Percentiles rank a stretch among this genome's conserved stretches.
phyloP scores from a whole-genome alignment of 1,140 invertebrate genomes.

The Lepeophtheirus salmonis region DNA sequence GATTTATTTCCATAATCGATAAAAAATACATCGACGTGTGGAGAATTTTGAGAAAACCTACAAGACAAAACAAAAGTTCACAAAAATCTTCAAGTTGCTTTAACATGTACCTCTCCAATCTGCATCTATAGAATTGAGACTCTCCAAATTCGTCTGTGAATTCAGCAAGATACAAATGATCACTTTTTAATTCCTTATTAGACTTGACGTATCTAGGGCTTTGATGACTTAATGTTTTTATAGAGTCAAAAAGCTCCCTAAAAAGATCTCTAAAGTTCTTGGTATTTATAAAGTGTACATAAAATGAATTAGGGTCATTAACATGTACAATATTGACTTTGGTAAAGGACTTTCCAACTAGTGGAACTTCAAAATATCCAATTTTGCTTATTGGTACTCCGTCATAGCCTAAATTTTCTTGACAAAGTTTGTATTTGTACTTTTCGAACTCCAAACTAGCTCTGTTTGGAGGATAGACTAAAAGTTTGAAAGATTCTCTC shows the following conservation, averaged over 20 bases:
- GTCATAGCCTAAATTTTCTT: not conserved
- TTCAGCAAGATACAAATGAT: not conserved
- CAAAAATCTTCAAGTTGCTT: not conserved
- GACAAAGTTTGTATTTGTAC: not conserved
- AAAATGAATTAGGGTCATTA: not conserved
- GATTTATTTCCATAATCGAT: not conserved
- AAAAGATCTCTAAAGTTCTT: not conserved
- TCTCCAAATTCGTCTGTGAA: not conserved
- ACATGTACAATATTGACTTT: not conserved
- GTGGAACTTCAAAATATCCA: not conserved
- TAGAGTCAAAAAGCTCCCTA: not conserved
- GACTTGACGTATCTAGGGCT: not conserved
- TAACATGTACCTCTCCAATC: not conserved
- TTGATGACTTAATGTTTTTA: not conserved
- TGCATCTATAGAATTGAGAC: not conserved
- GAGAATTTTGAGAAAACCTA: not conserved
- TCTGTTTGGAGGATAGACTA: not conserved
- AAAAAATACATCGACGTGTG: not conserved
- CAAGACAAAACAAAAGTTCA: not conserved
- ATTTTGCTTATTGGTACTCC: not conserved
- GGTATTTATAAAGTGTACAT: not conserved
- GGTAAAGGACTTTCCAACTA: not conserved
- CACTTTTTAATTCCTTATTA: not conserved
- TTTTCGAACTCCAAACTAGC: not conserved
- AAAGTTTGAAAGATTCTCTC: not conserved